Evolutionary conservation across 2,797 vertebrate genomes (phyloP), one percentile per base, ranked within the genome.

Genomic region (Typhlichthys eigenmanni): DNA sequence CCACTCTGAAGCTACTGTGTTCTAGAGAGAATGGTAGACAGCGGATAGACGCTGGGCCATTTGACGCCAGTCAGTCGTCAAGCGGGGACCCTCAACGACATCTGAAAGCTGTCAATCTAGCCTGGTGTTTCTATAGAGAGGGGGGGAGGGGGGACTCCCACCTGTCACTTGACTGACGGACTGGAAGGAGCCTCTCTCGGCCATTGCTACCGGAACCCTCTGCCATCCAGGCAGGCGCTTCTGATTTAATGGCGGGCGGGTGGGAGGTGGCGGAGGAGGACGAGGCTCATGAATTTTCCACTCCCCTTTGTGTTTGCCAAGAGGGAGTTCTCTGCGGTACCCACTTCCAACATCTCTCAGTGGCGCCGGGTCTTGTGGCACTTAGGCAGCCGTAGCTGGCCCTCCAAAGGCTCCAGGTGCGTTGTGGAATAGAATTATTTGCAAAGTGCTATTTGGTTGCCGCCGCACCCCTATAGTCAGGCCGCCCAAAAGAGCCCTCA

Each of bases 371-470:
- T 55, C 74, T 59, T 60, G 43, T 68, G 63, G n/a, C 49, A 34
- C 50, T 2, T 50, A 51, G 47, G 55, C 9, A 1, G 13, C 56
- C 61, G 38, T 69, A 62, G 60, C 56, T 16, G 58, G 62, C 55
- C 69, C 57, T 13, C 76, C 76, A 87, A 85, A 78, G 83, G 58
- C 55, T 76, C 86, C 90, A 90, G 89, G 87, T 91, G 90, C 86
- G 69, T 74, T 69, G 5, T 50, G 64, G 48, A 73, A 74, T 68
- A 72, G 55, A 63, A 66, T 64, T 62, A 72, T 75, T 53, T 71
- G 71, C 57, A 57, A 75, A 68, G 71, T 53, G 60, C 34, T 66
- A 19, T 73, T 72, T 55, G 55, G 58, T 57, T 55, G 72, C 68
- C 1, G 50, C 62, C 57, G 45, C 47, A 79, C 74, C 77, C 75